Conservation (phyloP, 2,113 vertebrate genomes). For the Colinus virginianus region DNA sequence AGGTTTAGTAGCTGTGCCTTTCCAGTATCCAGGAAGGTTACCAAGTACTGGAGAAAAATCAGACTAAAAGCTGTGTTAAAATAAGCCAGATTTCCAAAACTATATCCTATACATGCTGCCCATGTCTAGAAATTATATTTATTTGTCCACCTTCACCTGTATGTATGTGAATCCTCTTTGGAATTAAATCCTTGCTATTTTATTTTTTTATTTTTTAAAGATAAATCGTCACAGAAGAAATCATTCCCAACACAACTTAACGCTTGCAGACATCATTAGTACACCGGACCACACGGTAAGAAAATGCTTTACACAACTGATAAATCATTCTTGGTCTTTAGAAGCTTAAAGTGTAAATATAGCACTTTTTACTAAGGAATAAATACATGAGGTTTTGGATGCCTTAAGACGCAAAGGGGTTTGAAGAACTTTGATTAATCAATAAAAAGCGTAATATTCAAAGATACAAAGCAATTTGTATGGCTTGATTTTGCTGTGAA, state of each 20-base stretch:
- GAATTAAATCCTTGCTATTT: background rate
- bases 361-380: background rate
- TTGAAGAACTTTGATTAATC: slow-evolving; percentile 26
- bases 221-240: slow-evolving; percentile 90
- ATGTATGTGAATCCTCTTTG: background rate
- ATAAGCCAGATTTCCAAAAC: background rate
- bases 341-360: background rate
- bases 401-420: background rate
- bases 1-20: background rate
- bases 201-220: slow-evolving; percentile 61
- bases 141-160: background rate
- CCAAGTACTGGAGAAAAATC: background rate
- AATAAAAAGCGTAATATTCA: slow-evolving; percentile 22
- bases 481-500: background rate
- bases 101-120: background rate
- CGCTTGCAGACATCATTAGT: slow-evolving; percentile 60
- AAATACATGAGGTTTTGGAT: background rate
- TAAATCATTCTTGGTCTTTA: background rate
- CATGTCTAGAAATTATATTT: background rate
- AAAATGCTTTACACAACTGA: background rate
- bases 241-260: slow-evolving; percentile 89
- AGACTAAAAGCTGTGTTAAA: background rate
- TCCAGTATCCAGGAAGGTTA: background rate
- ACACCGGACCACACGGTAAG: slow-evolving; percentile 78
- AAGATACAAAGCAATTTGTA: background rate